phyloP scores from a whole-genome alignment of 2,797 vertebrate species.

The Aeoliscus strigatus region DNA sequence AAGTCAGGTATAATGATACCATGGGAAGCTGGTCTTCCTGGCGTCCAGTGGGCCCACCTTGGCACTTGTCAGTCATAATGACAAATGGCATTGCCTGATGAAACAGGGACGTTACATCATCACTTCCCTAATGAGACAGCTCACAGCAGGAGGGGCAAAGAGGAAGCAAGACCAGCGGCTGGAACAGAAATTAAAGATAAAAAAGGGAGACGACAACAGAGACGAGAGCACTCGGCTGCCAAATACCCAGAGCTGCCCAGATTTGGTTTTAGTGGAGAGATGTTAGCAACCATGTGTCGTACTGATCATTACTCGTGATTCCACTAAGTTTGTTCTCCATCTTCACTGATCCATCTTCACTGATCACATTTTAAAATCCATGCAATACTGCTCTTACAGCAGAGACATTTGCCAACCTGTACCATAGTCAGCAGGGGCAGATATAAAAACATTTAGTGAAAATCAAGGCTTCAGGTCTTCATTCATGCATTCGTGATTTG shows the following conservation, averaged over 20 bases:
- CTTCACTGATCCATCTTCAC: constrained; percentile 9
- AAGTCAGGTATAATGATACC: constrained; percentile 7
- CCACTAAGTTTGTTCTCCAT: too few species aligned
- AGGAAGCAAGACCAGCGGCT: constrained; percentile 36
- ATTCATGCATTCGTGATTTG: too few species aligned
- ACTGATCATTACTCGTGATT: too few species aligned
- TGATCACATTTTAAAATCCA: too few species aligned
- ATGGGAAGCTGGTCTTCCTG: constrained; percentile 28
- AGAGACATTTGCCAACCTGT: too few species aligned
- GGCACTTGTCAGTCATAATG: constrained; percentile 68
- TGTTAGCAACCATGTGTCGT: too few species aligned
- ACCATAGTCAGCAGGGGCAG: too few species aligned
- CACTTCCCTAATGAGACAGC: constrained; percentile 66
- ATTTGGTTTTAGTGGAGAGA: constrained; percentile 23
- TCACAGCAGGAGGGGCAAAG: constrained; percentile 61
- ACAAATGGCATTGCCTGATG: constrained; percentile 64
- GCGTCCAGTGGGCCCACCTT: constrained; percentile 37
- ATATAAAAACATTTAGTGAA: constrained; percentile 16
- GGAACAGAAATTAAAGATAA: constrained; percentile 40
- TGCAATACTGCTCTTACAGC: too few species aligned
- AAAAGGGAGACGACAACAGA: constrained; percentile 31
- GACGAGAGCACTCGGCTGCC: constrained; percentile 42
- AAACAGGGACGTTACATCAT: constrained; percentile 67
- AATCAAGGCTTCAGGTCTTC: too few species aligned
- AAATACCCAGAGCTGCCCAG: constrained; percentile 39